A percentile compares a stretch with the other conserved stretches of the same genome.
These are phyloP conservation scores for Hyphantria cunea DNA, from an alignment of 1,140 invertebrate species.

Conservation along the genomic window DNA sequence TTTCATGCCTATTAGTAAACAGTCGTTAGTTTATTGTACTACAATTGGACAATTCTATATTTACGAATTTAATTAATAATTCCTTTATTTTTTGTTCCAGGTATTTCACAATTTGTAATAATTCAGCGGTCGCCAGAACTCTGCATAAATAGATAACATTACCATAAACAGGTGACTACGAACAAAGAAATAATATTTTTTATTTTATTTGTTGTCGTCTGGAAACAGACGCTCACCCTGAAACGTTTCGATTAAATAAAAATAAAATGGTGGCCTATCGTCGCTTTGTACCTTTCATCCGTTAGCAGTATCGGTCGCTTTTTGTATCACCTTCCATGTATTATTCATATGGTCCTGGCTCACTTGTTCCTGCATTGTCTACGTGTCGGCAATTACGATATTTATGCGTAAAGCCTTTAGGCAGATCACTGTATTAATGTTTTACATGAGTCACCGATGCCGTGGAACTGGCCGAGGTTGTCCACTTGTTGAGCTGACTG, in stretches of 20 bases:
- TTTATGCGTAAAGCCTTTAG: constrained; percentile 72
- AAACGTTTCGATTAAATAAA: constrained; percentile 49
- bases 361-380: constrained; percentile 72
- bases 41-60: background rate
- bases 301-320: constrained; percentile 47
- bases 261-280: constrained; percentile 57
- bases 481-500: constrained; percentile 64
- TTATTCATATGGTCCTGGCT: constrained; percentile 67
- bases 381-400: constrained; percentile 72
- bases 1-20: no score
- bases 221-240: constrained; percentile 45
- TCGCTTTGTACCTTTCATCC: constrained; percentile 43
- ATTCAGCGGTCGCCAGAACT: constrained; percentile 13
- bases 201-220: constrained; percentile 48
- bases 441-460: constrained; percentile 56
- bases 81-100: constrained; percentile 8
- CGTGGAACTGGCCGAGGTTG: constrained; percentile 61
- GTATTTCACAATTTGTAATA: constrained; percentile 22
- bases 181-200: constrained; percentile 52
- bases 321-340: constrained; percentile 46
- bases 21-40: background rate
- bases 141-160: constrained; percentile 30
- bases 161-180: constrained; percentile 29
- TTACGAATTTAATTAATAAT: constrained; percentile 8
- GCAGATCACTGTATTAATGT: constrained; percentile 63